Evolutionary conservation across 2,888 invertebrate species (phyloP).

Genomic region (Poecilobothrus nobilitatus): DNA sequence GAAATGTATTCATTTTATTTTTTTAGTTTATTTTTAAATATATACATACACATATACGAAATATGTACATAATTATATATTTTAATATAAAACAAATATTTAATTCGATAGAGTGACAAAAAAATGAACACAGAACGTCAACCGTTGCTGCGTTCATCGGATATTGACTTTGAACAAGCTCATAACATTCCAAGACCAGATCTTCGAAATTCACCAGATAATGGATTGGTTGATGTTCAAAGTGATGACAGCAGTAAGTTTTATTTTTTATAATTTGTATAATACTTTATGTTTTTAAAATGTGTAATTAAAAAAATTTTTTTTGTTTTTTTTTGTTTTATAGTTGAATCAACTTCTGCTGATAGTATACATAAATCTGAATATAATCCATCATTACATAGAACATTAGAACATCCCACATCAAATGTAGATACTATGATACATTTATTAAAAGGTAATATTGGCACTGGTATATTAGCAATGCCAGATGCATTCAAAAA

Average conservation of each 20-base stretch:
- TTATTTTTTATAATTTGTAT: slow-evolving; percentile 10
- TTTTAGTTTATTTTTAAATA: too few species aligned
- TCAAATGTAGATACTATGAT: slow-evolving; percentile 71
- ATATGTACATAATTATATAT: too few species aligned
- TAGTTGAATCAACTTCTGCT: slow-evolving; percentile 24
- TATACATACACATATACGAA: too few species aligned
- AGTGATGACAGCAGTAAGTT: slow-evolving; percentile 37
- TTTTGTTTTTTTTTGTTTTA: slow-evolving; percentile 12
- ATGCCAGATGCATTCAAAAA: slow-evolving; percentile 93
- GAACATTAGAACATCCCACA: slow-evolving; percentile 67
- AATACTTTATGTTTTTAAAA: neutral
- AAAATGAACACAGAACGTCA: slow-evolving; percentile 62
- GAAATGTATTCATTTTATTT: too few species aligned
- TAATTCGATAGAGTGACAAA: slow-evolving; percentile 25
- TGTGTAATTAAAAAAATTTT: slow-evolving; percentile 9
- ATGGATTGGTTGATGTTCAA: slow-evolving; percentile 41
- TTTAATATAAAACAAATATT: neutral
- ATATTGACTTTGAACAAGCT: slow-evolving; percentile 29
- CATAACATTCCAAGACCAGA: slow-evolving; percentile 34
- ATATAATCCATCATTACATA: slow-evolving; percentile 56
- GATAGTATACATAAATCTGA: slow-evolving; percentile 29
- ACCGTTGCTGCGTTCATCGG: slow-evolving; percentile 48
- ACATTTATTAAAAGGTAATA: slow-evolving; percentile 63
- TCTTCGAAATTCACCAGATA: slow-evolving; percentile 43
- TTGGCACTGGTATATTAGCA: slow-evolving; percentile 91